These are phyloP conservation scores for Lasius fuliginosus DNA, from an alignment of 2,888 invertebrate genomes.

Conservation along the genomic window DNA sequence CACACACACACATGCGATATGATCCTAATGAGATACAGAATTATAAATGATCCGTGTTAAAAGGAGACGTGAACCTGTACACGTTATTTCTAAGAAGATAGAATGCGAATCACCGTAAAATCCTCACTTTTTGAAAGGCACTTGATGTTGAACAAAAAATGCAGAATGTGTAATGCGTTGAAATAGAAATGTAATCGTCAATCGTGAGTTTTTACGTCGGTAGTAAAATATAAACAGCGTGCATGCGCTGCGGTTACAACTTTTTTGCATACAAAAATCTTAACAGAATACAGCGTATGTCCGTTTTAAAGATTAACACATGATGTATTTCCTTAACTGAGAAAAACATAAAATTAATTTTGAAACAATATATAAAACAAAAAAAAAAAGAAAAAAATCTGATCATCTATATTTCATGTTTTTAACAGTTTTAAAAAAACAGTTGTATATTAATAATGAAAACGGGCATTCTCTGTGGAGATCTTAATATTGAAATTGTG, in stretches of 20 bases:
- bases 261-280: constrained; percentile 16
- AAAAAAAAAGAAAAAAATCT: not conserved
- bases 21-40: constrained; percentile 4
- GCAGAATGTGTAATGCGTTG: constrained; percentile 16
- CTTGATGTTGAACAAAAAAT: constrained; percentile 18
- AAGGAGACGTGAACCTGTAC: not conserved
- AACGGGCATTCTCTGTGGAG: not conserved
- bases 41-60: not conserved
- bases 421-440: not conserved
- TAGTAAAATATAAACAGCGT: constrained; percentile 8
- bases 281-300: constrained; percentile 1
- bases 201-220: constrained; percentile 9
- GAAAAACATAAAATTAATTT: not conserved
- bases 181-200: constrained; percentile 6
- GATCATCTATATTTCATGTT: not conserved
- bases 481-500: constrained; percentile 14
- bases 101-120: constrained; percentile 1
- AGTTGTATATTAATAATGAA: not conserved
- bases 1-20: not conserved
- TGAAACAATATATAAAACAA: not conserved
- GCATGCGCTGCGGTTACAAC: not conserved
- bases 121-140: constrained; percentile 1
- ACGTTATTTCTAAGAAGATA: not conserved
- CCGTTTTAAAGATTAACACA: constrained; percentile 7
- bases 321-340: not conserved